A percentile compares a stretch with the other conserved stretches of the same genome.
These are phyloP conservation scores for Motacilla alba DNA, from an alignment of 2,113 vertebrate genomes.

Conservation along the genomic window DNA sequence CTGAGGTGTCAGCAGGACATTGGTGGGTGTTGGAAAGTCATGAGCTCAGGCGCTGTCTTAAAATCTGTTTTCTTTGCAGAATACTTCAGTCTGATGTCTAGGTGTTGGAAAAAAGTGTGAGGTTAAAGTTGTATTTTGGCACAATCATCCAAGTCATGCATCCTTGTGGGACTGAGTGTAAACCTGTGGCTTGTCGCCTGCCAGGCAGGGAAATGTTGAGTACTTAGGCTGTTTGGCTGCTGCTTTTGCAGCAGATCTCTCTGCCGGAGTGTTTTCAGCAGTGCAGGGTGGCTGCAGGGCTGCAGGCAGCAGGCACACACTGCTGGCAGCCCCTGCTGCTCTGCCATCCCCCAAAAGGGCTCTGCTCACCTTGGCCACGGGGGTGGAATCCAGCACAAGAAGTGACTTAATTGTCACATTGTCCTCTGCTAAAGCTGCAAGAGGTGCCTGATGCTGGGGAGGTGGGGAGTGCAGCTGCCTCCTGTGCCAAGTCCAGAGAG, in stretches of 20 bases:
- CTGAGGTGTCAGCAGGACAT: background rate
- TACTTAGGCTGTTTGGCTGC: background rate
- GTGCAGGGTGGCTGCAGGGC: rapidly evolving
- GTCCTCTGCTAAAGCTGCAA: background rate
- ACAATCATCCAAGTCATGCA: background rate
- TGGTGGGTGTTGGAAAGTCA: background rate
- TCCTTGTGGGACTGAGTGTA: background rate
- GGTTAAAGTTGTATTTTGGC: background rate
- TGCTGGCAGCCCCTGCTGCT: background rate
- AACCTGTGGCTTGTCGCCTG: background rate
- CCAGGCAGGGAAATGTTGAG: background rate
- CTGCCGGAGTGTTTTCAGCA: background rate
- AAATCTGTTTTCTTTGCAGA: background rate
- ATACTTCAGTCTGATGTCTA: background rate
- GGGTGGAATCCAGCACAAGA: background rate
- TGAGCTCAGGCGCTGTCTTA: background rate
- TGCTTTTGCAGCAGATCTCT: background rate
- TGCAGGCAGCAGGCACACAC: rapidly evolving
- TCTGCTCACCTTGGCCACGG: background rate
- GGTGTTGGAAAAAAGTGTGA: background rate
- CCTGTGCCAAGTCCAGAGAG: background rate
- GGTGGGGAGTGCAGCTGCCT: background rate
- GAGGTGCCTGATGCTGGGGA: background rate
- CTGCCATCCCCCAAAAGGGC: rapidly evolving
- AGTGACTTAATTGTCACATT: background rate